phyloP scores from a whole-genome alignment of 2,888 invertebrate genomes.

The Syrphus vitripennis region DNA sequence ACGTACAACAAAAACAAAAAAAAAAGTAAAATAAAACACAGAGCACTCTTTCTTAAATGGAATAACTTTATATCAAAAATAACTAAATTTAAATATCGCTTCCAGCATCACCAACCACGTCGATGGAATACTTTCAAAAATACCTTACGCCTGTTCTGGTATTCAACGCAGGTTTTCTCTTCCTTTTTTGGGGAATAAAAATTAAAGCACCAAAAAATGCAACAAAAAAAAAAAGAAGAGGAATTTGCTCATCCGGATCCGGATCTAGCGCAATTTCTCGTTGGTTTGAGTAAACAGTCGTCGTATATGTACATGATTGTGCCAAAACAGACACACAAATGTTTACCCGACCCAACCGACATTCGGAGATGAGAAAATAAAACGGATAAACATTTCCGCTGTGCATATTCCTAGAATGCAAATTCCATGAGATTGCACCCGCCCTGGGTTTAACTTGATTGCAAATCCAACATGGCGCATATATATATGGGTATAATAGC shows the following conservation, averaged over 20 bases:
- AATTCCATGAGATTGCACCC: conserved; percentile 27
- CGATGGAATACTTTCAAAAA: conserved; percentile 4
- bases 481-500: too few species aligned
- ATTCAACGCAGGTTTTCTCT: not conserved
- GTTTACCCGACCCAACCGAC: not conserved
- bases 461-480: not conserved
- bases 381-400: not conserved
- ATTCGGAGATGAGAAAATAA: conserved; percentile 17
- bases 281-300: not conserved
- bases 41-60: not conserved
- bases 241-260: not conserved
- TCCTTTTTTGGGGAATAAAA: not conserved
- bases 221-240: too few species aligned
- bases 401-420: not conserved
- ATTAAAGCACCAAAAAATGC: conserved; percentile 11
- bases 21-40: not conserved
- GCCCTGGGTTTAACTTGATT: not conserved
- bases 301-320: not conserved
- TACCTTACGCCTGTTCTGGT: not conserved
- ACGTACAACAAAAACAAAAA: too few species aligned
- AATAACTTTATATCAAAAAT: conserved; percentile 13
- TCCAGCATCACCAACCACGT: not conserved
- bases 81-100: conserved; percentile 17
- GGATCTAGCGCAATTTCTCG: conserved; percentile 1
- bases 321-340: not conserved